Evolutionary conservation across 2,888 invertebrate genomes (phyloP).

Genomic region (Dynastes hyllus): DNA sequence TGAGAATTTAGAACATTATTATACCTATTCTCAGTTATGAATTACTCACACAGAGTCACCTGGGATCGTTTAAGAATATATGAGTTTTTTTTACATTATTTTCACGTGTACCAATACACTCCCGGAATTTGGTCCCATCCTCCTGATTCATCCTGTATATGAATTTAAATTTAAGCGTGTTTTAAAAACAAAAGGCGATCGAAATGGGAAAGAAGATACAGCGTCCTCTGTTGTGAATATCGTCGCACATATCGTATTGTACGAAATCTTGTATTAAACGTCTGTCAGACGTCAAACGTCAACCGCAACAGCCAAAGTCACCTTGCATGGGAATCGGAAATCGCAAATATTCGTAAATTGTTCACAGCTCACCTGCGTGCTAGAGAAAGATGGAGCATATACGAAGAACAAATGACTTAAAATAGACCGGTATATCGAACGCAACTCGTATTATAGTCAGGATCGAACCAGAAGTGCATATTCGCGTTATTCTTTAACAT

Average conservation of each 20-base stretch:
- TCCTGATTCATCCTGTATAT: too few species aligned
- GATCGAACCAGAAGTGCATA: neutral
- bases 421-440: neutral
- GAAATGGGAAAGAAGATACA: slow-evolving; percentile 25
- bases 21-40: too few species aligned
- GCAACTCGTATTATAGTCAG: neutral
- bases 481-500: slow-evolving; percentile 46
- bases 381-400: slow-evolving; percentile 44
- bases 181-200: slow-evolving; percentile 19
- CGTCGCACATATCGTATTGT: slow-evolving; percentile 19
- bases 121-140: too few species aligned
- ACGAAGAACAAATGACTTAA: neutral
- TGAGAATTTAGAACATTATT: too few species aligned
- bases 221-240: neutral
- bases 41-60: too few species aligned
- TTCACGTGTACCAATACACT: too few species aligned
- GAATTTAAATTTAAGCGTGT: too few species aligned
- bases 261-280: slow-evolving; percentile 44
- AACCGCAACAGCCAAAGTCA: slow-evolving; percentile 62
- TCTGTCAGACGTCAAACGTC: slow-evolving; percentile 62
- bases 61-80: too few species aligned
- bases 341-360: slow-evolving; percentile 56
- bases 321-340: slow-evolving; percentile 67
- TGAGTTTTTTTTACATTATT: too few species aligned
- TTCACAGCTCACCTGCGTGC: slow-evolving; percentile 16